phyloP scores from a whole-genome alignment of 1,140 invertebrate genomes.

The Andricus grossulariae region DNA sequence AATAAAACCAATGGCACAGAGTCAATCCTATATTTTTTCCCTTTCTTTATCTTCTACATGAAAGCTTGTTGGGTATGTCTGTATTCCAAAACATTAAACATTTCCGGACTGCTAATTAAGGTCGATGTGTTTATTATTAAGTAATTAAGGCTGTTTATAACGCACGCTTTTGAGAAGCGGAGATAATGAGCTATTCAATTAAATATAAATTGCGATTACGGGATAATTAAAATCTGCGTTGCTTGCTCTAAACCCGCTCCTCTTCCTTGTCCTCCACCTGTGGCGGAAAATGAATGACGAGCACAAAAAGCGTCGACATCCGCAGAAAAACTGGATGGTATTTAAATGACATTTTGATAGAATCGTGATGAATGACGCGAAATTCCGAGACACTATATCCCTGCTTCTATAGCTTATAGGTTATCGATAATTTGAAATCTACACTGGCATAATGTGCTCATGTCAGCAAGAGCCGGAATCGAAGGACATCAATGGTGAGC shows the following conservation, averaged over 20 bases:
- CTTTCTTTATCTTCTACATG: too few relatives aligned
- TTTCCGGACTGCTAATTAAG: neutral
- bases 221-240: neutral
- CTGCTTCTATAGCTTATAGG: conserved; percentile 12
- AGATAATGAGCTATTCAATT: conserved; percentile 15
- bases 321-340: neutral
- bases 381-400: conserved; percentile 26
- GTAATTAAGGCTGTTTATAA: conserved; percentile 6
- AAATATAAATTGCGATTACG: neutral
- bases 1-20: too few relatives aligned
- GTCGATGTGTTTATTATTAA: neutral
- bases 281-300: neutral
- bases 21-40: too few relatives aligned
- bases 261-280: neutral
- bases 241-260: neutral
- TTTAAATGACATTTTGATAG: conserved; percentile 10
- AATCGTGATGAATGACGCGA: conserved; percentile 22
- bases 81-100: too few relatives aligned
- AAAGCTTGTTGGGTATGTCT: too few relatives aligned
- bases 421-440: conserved; percentile 31
- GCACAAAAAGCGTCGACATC: neutral
- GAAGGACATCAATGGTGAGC: neutral
- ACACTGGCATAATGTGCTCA: conserved; percentile 9
- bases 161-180: neutral
- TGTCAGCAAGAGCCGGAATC: conserved; percentile 17